Conservation (phyloP, 2,797 vertebrate species). For the Gallinago solitaria region DNA sequence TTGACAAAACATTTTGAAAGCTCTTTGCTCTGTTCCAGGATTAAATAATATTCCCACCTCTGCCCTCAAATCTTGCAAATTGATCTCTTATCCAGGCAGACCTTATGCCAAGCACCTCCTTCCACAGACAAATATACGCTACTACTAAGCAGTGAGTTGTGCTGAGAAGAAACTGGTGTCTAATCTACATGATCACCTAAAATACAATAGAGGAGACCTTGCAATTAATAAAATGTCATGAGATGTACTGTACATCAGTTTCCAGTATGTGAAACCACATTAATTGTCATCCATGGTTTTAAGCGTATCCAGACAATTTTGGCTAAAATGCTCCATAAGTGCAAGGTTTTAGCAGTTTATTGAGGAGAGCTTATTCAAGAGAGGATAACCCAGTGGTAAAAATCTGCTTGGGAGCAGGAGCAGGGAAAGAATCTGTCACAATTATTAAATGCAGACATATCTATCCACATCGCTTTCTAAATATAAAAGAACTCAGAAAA, state of each 20-base stretch:
- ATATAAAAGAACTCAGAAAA: background rate
- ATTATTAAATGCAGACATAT: background rate
- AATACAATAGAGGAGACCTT: background rate
- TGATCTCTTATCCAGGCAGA: background rate
- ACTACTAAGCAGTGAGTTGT: background rate
- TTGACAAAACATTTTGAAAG: background rate
- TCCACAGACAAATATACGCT: background rate
- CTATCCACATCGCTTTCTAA: background rate
- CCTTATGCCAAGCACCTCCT: background rate
- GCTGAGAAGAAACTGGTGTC: background rate
- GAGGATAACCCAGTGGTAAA: constrained; percentile 33
- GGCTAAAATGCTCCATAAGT: background rate
- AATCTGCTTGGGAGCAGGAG: background rate
- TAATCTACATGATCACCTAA: background rate
- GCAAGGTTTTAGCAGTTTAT: background rate
- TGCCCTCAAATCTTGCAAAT: background rate
- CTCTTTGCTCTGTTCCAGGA: background rate
- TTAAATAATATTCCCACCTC: background rate
- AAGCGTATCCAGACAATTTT: background rate
- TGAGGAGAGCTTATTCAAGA: constrained; percentile 35
- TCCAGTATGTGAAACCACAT: background rate
- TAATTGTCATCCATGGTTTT: background rate
- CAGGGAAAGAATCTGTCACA: background rate
- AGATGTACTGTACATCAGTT: background rate
- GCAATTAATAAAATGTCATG: background rate